Evolutionary conservation across 2,797 vertebrate species (phyloP).

Genomic region (Prunella strophiata): DNA sequence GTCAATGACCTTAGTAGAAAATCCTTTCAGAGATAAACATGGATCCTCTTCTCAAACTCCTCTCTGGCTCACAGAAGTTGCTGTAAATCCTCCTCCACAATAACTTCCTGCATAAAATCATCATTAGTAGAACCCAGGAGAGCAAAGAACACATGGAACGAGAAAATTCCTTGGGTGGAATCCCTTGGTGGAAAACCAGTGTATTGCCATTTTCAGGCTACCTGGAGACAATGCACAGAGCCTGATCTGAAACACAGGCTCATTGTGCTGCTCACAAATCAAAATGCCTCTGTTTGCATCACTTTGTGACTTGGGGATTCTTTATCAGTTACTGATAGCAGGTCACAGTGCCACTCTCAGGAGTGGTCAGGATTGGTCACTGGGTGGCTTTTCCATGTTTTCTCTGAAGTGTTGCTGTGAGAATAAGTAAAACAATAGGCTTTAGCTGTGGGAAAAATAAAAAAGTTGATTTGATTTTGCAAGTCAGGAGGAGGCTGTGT

Average conservation of each 20-base stretch:
- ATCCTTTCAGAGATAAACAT: neutral
- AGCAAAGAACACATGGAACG: neutral
- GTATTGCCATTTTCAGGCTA: neutral
- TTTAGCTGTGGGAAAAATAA: neutral
- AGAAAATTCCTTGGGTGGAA: neutral
- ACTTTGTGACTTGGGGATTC: neutral
- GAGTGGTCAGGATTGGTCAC: neutral
- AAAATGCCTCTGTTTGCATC: neutral
- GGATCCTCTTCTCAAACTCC: neutral
- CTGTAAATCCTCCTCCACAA: neutral
- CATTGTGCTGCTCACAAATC: neutral
- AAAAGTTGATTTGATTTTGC: neutral
- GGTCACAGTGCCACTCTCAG: neutral
- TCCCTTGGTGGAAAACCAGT: neutral
- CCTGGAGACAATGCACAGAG: neutral
- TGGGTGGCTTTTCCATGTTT: neutral
- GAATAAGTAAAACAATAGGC: conserved; percentile 12
- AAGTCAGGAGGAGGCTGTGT: neutral
- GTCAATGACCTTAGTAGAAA: neutral
- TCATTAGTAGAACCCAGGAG: accelerated
- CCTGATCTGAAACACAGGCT: neutral
- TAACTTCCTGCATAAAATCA: neutral
- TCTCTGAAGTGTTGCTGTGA: neutral
- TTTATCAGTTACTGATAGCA: neutral
- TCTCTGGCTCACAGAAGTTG: neutral